Evolutionary conservation across 2,113 vertebrate species (phyloP), one percentile per base, ranked within the genome.

Genomic region (Myotis yumanensis): DNA sequence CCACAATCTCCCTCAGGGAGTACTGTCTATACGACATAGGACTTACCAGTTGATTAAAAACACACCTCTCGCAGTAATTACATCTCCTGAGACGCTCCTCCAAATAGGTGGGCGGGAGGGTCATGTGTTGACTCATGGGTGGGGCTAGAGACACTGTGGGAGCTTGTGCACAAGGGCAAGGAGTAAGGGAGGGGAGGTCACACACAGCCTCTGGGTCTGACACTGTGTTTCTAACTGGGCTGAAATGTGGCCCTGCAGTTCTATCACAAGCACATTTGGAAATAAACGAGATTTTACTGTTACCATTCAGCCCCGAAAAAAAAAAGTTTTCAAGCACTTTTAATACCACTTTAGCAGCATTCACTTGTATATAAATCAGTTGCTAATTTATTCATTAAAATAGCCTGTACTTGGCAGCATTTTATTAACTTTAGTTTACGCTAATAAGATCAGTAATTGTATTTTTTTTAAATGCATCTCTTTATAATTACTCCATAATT

Each of bases 341-440:
- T 69, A 81, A 93, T 90, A 81, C 62, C 35, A 85, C 25, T 90
- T 87, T 81, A 93, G 77, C 20, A 57, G 32, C 40, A 92, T 92
- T 92, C 90, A 64, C 66, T 95, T 90, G 81, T 88, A 90, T 87
- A 96, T 95, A 97, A 97, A 95, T 96, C 92, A 97, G 62, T 88
- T 69, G 35, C 52, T 97, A 97, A 96, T 95, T 90, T 97, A 96
- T 96, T 97, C 92, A 96, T 96, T 95, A 97, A 95, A 95, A 96
- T 93, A 86, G 64, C 86, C 73, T 96, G 64, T 79, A 85, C 88
- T 90, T 93, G 81, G 88, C 81, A 96, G 92, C 77, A 92, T 95
- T 96, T 94, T 97, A 89, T 96, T 95, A 95, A 95, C 81, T 77
- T 96, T 85, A 93, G 75, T 95, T 94, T 93, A 95, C 68, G 48